Evolutionary conservation across 2,888 invertebrate species (phyloP).

Genomic region (Cordilura impudica): DNA sequence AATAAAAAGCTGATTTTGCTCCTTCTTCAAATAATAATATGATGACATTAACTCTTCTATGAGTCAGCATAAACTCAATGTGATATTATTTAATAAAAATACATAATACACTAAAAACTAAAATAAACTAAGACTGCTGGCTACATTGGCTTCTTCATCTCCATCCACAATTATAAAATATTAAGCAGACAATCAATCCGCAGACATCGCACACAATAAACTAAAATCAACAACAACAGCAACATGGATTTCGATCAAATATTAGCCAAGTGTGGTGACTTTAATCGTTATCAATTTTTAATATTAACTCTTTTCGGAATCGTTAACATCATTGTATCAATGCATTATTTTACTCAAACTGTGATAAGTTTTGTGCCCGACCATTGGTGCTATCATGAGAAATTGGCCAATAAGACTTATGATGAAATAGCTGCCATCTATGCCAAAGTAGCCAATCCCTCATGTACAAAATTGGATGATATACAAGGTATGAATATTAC

Average conservation of each 20-base stretch:
- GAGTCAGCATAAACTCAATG: not conserved
- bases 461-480: constrained; percentile 74
- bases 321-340: constrained; percentile 80
- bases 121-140: not conserved
- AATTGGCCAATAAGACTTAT: constrained; percentile 74
- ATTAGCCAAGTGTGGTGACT: constrained; percentile 80
- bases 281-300: constrained; percentile 79
- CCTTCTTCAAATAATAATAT: not conserved
- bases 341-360: constrained; percentile 82
- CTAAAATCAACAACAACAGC: not conserved
- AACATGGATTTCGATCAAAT: constrained; percentile 79
- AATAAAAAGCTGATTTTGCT: too few relatives aligned
- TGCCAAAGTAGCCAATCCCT: constrained; percentile 73
- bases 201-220: not conserved
- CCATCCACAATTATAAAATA: not conserved
- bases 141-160: not conserved
- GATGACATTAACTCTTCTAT: not conserved
- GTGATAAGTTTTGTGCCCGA: constrained; percentile 81
- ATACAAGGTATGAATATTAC: constrained; percentile 73
- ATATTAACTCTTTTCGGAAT: constrained; percentile 80
- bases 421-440: constrained; percentile 76
- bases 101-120: not conserved
- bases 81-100: constrained; percentile 24
- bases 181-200: not conserved
- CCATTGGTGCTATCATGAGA: constrained; percentile 78